Evolutionary conservation across 2,888 invertebrate species (phyloP).

Genomic region (Drosophila birchii): DNA sequence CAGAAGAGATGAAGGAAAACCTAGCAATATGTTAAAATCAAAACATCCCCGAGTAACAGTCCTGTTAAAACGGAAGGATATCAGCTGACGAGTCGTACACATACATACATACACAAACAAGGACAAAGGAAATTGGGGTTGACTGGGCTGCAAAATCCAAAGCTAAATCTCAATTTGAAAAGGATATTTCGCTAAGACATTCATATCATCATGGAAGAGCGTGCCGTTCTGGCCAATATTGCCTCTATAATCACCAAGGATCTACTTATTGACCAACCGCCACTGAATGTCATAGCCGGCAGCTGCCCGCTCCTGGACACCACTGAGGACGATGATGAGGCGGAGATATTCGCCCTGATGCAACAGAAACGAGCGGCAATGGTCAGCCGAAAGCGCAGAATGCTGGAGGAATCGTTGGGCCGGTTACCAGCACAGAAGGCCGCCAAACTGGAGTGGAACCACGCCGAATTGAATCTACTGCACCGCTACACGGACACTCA

Average conservation of each 20-base stretch:
- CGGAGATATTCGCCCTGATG: conserved; percentile 68
- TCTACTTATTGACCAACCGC: conserved; percentile 74
- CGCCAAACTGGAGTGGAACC: conserved; percentile 49
- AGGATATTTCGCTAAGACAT: not conserved
- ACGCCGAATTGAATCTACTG: conserved; percentile 77
- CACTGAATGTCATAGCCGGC: conserved; percentile 13
- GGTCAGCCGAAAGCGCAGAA: conserved; percentile 39
- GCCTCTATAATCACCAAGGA: conserved; percentile 83
- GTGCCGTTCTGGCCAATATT: conserved; percentile 82
- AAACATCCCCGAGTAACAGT: not conserved
- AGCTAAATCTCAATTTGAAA: not conserved
- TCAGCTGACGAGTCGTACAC: conserved; percentile 16
- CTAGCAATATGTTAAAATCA: not conserved
- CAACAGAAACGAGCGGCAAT: conserved; percentile 45
- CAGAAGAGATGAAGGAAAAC: not conserved
- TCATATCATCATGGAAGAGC: conserved; percentile 76
- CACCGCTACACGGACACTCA: conserved; percentile 75
- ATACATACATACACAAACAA: not conserved
- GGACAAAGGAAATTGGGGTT: conserved; percentile 12
- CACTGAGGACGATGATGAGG: conserved; percentile 74
- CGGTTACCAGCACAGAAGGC: conserved; percentile 21
- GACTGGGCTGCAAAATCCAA: conserved; percentile 1
- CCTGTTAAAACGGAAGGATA: not conserved
- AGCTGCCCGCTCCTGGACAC: conserved; percentile 62
- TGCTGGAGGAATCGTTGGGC: not conserved